Evolutionary conservation across 2,113 vertebrate genomes (phyloP), one percentile per base, ranked within the genome.

Genomic region (Varanus salvator): DNA sequence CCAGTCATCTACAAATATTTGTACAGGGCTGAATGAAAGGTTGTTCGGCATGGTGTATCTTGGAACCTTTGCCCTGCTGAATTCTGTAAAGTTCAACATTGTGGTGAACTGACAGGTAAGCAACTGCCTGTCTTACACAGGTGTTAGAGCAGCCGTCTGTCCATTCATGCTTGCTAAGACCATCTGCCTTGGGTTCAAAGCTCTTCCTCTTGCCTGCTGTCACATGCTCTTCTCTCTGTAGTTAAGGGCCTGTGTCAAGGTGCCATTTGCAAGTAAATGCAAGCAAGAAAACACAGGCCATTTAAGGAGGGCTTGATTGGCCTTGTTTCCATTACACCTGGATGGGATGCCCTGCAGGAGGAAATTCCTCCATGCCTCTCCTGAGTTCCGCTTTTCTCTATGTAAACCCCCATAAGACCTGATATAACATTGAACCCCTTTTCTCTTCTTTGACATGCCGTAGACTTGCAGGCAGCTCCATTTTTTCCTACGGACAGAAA

Each of bases 61-160:
- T 84, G 90, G 48, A 84, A 38, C 17, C 25, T n/a, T 8, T 74
- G 81, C 82, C 68, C 50, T 81, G 90, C 91, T 90, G 80, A 75
- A 85, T 89, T 95, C 89, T 90, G 72, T 48, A 90, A 38, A 68
- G 81, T 86, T 77, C 60, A 87, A 91, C 95, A 87, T 76, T 86
- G 77, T 4, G 82, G 44, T 52, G 85, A 88, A 87, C 27, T 80
- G 88, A 84, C 89, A 90, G 75, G 91, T 84, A 86, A 52, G 69
- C 80, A 54, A 57, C 31, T 86, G 44, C 80, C 19, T 93, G 89
- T 80, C 86, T 91, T 86, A 89, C 92, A 80, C 92, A 87, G 31
- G 86, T 92, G 81, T 90, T 87, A 91, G 94, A 3, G 1, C 84
- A 84, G 60, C 94, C 92, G 95, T 95, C 96, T 96, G 77, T 77